These are phyloP conservation scores for Archips crataeganus DNA, from an alignment of 2,888 invertebrate species.

Conservation along the genomic window DNA sequence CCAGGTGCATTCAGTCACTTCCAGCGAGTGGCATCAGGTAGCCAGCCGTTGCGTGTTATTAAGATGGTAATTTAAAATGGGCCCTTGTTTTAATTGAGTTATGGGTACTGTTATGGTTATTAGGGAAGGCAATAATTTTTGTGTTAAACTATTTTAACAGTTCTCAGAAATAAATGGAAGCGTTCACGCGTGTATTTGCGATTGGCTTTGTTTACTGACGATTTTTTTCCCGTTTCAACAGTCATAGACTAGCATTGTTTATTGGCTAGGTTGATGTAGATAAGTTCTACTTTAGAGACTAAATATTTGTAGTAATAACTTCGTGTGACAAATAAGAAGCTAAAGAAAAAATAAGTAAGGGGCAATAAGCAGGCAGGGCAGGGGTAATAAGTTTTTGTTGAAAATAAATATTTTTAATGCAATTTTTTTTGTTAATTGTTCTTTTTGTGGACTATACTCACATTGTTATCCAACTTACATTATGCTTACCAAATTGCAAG, in stretches of 20 bases:
- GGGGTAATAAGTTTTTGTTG: too few relatives aligned
- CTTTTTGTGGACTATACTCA: too few relatives aligned
- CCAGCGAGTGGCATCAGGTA: slow-evolving; percentile 67
- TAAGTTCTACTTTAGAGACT: too few relatives aligned
- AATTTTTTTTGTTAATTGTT: too few relatives aligned
- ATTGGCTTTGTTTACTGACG: slow-evolving; percentile 8
- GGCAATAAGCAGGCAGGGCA: too few relatives aligned
- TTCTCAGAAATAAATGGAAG: slow-evolving; percentile 20
- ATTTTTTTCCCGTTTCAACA: background rate
- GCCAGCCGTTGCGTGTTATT: slow-evolving; percentile 71
- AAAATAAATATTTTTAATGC: too few relatives aligned
- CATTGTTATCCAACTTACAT: too few relatives aligned
- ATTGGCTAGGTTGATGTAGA: background rate
- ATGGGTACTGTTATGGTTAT: slow-evolving; percentile 69
- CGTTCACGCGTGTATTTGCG: slow-evolving; percentile 5
- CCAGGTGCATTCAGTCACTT: slow-evolving; percentile 43
- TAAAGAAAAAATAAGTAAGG: too few relatives aligned
- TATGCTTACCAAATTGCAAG: too few relatives aligned
- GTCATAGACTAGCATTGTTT: background rate
- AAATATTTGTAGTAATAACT: too few relatives aligned
- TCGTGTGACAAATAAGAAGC: too few relatives aligned
- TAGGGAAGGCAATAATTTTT: slow-evolving; percentile 57
- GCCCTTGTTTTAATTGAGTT: slow-evolving; percentile 82
- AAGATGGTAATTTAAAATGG: slow-evolving; percentile 73
- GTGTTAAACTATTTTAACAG: slow-evolving; percentile 39